Conservation (phyloP, 2,888 invertebrate genomes). For the Merodon equestris region DNA sequence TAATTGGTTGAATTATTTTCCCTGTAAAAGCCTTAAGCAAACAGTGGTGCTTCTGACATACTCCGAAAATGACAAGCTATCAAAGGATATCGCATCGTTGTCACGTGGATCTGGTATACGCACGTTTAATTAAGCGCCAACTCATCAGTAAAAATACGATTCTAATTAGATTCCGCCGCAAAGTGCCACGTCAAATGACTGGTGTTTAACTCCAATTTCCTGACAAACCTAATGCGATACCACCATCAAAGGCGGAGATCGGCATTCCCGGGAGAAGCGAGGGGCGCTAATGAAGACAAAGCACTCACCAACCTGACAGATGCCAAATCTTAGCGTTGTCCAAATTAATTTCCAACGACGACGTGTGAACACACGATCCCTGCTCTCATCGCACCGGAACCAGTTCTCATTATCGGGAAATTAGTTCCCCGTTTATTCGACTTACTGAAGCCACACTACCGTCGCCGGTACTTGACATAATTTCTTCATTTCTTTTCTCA, state of each 20-base stretch:
- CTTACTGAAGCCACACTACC: slow-evolving; percentile 37
- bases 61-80: no score
- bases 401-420: slow-evolving; percentile 76
- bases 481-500: slow-evolving; percentile 49
- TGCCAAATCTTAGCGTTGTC: slow-evolving; percentile 53
- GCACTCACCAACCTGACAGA: slow-evolving; percentile 54
- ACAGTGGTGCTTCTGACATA: no score
- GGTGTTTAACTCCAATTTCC: slow-evolving; percentile 37
- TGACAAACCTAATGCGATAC: slow-evolving; percentile 15
- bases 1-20: no score
- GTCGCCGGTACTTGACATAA: slow-evolving; percentile 46
- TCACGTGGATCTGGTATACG: neutral
- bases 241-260: slow-evolving; percentile 7
- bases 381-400: slow-evolving; percentile 40
- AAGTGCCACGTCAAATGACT: slow-evolving; percentile 40
- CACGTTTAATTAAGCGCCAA: slow-evolving; percentile 36
- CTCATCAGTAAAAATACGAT: slow-evolving; percentile 47
- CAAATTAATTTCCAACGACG: slow-evolving; percentile 57
- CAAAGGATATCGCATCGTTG: no score
- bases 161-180: slow-evolving; percentile 55
- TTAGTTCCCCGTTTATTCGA: slow-evolving; percentile 72
- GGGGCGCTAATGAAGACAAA: slow-evolving; percentile 34
- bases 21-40: no score
- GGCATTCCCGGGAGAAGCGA: slow-evolving; percentile 8
- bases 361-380: slow-evolving; percentile 58